A percentile compares a stretch with the other conserved stretches of the same genome.
Evolutionary conservation across 2,113 vertebrate species (phyloP).

Genomic region (Hypocryptadius cinnamomeus): DNA sequence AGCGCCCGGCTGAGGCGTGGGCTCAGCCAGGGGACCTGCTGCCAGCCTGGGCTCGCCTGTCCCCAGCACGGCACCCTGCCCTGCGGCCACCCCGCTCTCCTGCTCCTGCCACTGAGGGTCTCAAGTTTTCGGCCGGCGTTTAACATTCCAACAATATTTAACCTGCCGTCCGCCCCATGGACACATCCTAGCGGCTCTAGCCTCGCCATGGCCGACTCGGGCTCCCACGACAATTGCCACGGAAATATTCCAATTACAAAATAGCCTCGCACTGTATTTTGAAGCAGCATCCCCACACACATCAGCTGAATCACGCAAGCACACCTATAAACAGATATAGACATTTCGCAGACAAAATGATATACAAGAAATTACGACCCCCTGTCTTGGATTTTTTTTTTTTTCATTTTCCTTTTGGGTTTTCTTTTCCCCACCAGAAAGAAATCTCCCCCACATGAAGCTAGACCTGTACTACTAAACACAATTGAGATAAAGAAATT

Average conservation of each 20-base stretch:
- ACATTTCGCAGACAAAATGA: neutral
- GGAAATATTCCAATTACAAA: neutral
- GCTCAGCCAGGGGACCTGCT: neutral
- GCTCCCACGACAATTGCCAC: neutral
- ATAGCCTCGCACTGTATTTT: neutral
- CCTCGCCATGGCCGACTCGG: neutral
- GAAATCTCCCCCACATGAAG: neutral
- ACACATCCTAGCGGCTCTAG: neutral
- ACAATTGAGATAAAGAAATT: neutral
- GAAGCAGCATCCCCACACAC: neutral
- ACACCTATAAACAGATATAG: neutral
- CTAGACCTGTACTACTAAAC: neutral
- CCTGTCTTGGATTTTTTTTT: neutral
- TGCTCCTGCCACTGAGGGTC: neutral
- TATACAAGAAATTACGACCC: neutral
- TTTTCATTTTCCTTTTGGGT: neutral
- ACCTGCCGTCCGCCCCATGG: slow-evolving; percentile 31
- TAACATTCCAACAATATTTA: slow-evolving; percentile 15
- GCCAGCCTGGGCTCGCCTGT: slow-evolving; percentile 16
- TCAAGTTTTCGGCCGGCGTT: slow-evolving; percentile 33
- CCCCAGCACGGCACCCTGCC: neutral
- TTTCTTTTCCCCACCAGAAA: neutral
- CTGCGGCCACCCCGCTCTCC: neutral
- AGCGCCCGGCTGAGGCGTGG: neutral
- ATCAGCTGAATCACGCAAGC: neutral